Evolutionary conservation across 1,140 invertebrate species (phyloP).

Genomic region (Papilio xuthus): DNA sequence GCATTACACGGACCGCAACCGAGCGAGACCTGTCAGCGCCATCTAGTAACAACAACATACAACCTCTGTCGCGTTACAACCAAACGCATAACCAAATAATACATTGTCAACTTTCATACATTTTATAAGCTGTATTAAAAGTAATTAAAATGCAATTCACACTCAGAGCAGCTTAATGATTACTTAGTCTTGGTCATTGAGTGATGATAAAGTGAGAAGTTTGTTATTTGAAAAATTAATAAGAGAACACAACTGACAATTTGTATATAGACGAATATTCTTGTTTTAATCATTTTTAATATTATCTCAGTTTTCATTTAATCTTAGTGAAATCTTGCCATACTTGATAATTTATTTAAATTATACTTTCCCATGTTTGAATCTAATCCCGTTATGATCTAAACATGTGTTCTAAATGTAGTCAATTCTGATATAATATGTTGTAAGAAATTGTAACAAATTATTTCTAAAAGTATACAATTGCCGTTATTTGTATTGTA

Average conservation of each 20-base stretch:
- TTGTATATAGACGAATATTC: not conserved
- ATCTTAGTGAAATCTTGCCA: not conserved
- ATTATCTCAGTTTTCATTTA: not conserved
- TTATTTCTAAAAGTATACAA: not conserved
- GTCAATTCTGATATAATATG: not conserved
- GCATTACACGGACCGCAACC: conserved; percentile 82
- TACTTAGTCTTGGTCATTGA: not conserved
- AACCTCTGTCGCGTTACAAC: not conserved
- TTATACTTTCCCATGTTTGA: not conserved
- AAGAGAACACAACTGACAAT: not conserved
- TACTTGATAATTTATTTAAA: conserved; percentile 7
- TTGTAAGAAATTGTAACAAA: not conserved
- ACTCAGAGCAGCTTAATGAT: not conserved
- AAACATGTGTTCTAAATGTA: not conserved
- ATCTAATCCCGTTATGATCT: not conserved
- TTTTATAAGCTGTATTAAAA: not conserved
- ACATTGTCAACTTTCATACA: not conserved
- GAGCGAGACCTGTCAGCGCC: conserved; percentile 62
- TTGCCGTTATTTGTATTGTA: not conserved
- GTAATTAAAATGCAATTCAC: not conserved
- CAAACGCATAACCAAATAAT: not conserved
- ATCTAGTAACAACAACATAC: not conserved
- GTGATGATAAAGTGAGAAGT: not conserved
- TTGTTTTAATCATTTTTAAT: not conserved
- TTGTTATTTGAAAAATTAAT: not conserved